Percentiles rank a stretch among this genome's conserved stretches.
Conservation (phyloP, 2,797 vertebrate species). For the Melanotaenia trifasciata region DNA sequence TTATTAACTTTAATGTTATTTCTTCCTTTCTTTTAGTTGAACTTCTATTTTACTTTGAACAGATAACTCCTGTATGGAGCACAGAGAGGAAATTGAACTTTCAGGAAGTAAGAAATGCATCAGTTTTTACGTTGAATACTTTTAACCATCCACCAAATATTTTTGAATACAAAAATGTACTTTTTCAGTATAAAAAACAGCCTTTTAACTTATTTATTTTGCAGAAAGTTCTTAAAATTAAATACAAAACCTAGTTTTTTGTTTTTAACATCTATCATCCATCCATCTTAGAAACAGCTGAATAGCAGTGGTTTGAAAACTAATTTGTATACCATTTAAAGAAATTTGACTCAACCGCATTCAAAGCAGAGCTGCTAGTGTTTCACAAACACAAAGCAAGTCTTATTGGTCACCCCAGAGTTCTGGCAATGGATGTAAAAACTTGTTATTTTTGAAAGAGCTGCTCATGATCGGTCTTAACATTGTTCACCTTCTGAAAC, state of each 20-base stretch:
- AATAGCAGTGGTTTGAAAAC: conserved; percentile 22
- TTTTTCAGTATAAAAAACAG: neutral
- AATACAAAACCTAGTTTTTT: neutral
- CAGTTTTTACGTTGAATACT: neutral
- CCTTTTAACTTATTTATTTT: neutral
- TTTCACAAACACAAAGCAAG: conserved; percentile 16
- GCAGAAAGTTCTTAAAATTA: neutral
- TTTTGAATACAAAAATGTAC: neutral
- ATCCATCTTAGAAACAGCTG: conserved; percentile 8
- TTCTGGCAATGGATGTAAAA: neutral
- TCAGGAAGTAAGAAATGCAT: neutral
- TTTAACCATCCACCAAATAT: neutral
- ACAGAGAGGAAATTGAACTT: neutral
- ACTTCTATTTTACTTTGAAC: too few relatives aligned
- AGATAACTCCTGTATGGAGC: neutral
- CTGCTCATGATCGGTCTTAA: neutral
- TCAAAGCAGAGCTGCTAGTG: conserved; percentile 41
- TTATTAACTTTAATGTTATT: too few relatives aligned
- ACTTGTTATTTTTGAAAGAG: neutral
- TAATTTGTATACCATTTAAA: conserved; percentile 54
- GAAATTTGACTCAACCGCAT: conserved; percentile 63
- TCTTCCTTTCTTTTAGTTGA: too few relatives aligned
- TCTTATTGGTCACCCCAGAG: neutral
- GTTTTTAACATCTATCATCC: too few relatives aligned
- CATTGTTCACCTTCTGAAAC: neutral